Base-by-base conservation (phyloP, 30 jellyfish, hydroid and myxozoan genomes). In the Pelagia noctiluca region DNA sequence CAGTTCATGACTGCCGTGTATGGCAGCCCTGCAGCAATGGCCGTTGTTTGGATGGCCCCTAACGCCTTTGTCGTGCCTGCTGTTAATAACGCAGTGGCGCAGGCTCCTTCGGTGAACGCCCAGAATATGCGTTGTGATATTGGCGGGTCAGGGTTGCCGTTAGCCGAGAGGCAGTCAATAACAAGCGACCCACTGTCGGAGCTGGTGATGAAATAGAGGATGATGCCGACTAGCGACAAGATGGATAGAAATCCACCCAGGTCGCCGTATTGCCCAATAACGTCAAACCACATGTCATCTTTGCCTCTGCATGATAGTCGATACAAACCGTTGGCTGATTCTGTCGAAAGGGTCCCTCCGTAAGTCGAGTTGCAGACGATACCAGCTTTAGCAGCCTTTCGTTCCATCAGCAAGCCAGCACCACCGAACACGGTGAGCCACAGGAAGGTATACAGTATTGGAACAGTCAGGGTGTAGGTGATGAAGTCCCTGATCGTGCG, bases 71-170 rank as follows among this genome's bases (percentile, higher is more conserved):
- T 72, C 1, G 96, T 96, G 12, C 98, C 98, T 5, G 98, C 98
- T 71, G 35, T 54, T 24, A 92, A 49, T 84, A 92, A 50, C 2
- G 98, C 98, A 28, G 98, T 92, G 11, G 98, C 98, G 46, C 97
- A 85, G 2, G 98, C 98, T 31, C 98, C 98, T 81, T 92, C 98
- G n/a, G 98, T 92, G 8, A 92, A 81, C 0, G 98, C 96, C 98
- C 98, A 92, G 75, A 92, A 92, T 61, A 92, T 85, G 50, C 98
- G 89, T 68, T 92, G 98, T 25, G 78, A 61, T 28, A 86, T 34
- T 0, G 98, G 98, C 16, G 98, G 98, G n/a, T 92, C 98, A 0
- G 98, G 98, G 72, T 92, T 86, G 42, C 98, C 98, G 35, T 92
- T 92, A n/a, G 98, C 98, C 2, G 98, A 92, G 31, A 92, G 76